These are phyloP conservation scores for Ectobius pallidus DNA, from an alignment of 2,888 invertebrate species.

Conservation along the genomic window DNA sequence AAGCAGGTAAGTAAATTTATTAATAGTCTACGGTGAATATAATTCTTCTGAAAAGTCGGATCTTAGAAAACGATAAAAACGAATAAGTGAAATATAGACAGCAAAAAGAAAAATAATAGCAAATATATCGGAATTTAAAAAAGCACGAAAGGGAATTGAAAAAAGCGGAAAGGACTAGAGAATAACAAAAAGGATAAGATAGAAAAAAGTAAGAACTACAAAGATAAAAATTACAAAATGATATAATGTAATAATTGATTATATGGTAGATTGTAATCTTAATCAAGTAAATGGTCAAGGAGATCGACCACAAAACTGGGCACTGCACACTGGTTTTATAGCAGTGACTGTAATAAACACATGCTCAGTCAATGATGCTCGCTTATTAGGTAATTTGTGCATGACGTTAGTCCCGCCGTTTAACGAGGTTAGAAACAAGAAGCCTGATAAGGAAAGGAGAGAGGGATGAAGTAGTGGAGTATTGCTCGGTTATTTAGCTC, in stretches of 20 bases:
- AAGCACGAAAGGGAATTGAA: not conserved
- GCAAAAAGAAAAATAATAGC: no score
- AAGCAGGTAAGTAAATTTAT: no score
- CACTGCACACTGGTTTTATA: not conserved
- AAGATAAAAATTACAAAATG: not conserved
- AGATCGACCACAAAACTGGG: no score
- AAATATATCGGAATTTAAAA: no score
- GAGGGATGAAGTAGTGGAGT: slow-evolving; percentile 18
- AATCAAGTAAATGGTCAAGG: no score
- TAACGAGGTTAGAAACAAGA: slow-evolving; percentile 17
- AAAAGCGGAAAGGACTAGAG: not conserved
- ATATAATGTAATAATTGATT: no score
- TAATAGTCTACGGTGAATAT: no score
- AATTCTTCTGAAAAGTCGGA: no score
- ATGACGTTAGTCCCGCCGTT: slow-evolving; percentile 14
- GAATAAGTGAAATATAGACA: no score
- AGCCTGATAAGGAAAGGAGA: slow-evolving; percentile 5
- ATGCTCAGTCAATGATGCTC: slow-evolving; percentile 1
- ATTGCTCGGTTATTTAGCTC: slow-evolving; percentile 22
- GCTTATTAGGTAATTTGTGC: slow-evolving; percentile 11
- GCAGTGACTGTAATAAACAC: not conserved
- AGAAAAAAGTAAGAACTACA: not conserved
- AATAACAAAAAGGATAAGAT: not conserved
- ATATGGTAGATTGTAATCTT: no score
- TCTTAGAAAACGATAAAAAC: no score